Percentiles rank a stretch among this genome's conserved stretches.
phyloP scores from a whole-genome alignment of 2,797 vertebrate species.

The Balearica regulorum region DNA sequence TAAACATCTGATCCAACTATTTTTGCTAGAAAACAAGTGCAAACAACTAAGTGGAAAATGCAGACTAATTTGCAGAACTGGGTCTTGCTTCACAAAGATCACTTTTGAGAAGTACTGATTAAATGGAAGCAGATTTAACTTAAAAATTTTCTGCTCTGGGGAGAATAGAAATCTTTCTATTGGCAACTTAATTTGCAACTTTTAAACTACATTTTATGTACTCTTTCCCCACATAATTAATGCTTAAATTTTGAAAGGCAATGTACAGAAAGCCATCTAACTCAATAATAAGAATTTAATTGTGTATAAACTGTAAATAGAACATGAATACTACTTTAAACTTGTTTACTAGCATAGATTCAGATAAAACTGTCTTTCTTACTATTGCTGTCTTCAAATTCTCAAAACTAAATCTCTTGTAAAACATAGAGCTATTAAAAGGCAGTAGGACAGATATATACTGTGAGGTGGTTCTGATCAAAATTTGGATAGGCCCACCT shows the following conservation, averaged over 20 bases:
- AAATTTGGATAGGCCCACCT: conserved; percentile 46
- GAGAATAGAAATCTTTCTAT: neutral
- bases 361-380: neutral
- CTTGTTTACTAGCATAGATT: neutral
- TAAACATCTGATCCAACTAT: neutral
- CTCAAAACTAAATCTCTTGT: conserved; percentile 18
- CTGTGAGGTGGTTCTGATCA: conserved; percentile 27
- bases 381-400: neutral
- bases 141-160: neutral
- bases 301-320: neutral
- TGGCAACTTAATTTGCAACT: neutral
- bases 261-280: neutral
- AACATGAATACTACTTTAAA: neutral
- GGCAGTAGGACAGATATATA: neutral
- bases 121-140: neutral
- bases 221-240: neutral
- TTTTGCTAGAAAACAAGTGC: neutral
- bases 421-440: conserved; percentile 42
- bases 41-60: neutral
- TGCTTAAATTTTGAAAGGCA: neutral
- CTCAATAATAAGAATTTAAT: neutral
- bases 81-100: neutral
- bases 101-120: neutral
- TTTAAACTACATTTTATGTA: neutral
- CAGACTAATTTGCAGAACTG: neutral